Evolutionary conservation across 2,888 invertebrate genomes (phyloP).

Genomic region (Limnephilus auricula): DNA sequence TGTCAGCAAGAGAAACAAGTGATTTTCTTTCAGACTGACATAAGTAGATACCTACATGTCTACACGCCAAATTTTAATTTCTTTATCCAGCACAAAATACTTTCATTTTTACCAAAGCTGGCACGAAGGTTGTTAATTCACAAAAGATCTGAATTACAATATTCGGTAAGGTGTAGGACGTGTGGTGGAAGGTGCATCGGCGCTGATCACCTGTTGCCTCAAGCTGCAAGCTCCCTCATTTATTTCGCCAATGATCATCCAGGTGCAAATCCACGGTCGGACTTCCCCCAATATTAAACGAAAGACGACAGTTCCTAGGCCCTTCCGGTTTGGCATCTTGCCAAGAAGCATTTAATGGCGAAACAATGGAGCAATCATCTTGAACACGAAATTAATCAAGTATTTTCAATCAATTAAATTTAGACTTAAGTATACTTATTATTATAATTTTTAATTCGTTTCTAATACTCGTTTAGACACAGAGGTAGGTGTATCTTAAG

Average conservation of each 20-base stretch:
- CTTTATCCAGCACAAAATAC: neutral
- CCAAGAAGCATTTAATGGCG: neutral
- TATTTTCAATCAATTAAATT: neutral
- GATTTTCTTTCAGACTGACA: neutral
- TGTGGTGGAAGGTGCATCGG: neutral
- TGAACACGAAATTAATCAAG: neutral
- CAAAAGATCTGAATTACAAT: neutral
- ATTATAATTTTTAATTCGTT: too few relatives aligned
- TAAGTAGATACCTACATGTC: neutral
- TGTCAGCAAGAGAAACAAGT: neutral
- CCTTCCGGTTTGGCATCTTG: neutral
- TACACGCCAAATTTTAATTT: neutral
- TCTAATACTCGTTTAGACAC: too few relatives aligned
- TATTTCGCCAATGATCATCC: constrained; percentile 42
- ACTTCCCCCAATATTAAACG: neutral
- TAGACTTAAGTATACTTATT: neutral
- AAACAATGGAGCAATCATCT: neutral
- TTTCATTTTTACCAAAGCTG: neutral
- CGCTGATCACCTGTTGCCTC: constrained; percentile 45
- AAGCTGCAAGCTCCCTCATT: constrained; percentile 51
- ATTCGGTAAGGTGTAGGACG: constrained; percentile 8
- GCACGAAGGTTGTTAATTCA: neutral
- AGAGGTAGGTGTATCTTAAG: too few relatives aligned
- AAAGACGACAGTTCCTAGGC: neutral
- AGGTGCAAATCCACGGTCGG: constrained; percentile 48